Conservation (phyloP, 35 echinoderm and acorn worm species). For the Lytechinus pictus region DNA sequence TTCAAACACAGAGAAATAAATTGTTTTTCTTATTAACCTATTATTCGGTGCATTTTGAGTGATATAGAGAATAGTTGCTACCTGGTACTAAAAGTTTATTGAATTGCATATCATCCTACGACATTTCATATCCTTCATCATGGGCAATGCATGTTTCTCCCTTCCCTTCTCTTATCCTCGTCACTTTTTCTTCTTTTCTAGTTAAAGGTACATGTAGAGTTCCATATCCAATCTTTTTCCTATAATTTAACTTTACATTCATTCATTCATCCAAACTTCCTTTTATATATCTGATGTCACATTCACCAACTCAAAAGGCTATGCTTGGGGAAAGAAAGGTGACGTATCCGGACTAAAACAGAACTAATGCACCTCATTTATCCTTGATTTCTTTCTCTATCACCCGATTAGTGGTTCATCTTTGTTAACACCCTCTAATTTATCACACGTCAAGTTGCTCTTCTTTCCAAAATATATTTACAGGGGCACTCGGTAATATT, state of each 20-base stretch:
- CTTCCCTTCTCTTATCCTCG: not conserved
- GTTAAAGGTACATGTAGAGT: not conserved
- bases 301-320: not conserved
- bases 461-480: not conserved
- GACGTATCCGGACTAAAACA: not conserved
- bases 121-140: not conserved
- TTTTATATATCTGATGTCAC: constrained; percentile 10
- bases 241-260: not conserved
- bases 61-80: no score
- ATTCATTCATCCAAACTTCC: constrained; percentile 3
- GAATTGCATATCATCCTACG: not conserved
- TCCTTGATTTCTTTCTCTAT: not conserved
- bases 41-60: no score
- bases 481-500: not conserved
- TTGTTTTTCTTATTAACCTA: no score
- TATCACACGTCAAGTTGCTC: not conserved
- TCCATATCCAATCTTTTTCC: not conserved
- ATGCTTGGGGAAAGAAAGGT: constrained; percentile 34
- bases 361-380: not conserved
- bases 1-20: no score
- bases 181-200: not conserved
- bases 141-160: not conserved
- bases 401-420: not conserved
- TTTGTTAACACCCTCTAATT: not conserved
- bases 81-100: not conserved